These are phyloP conservation scores for Hozukius guyotensis DNA, from an alignment of 2,797 vertebrate genomes.

Conservation along the genomic window DNA sequence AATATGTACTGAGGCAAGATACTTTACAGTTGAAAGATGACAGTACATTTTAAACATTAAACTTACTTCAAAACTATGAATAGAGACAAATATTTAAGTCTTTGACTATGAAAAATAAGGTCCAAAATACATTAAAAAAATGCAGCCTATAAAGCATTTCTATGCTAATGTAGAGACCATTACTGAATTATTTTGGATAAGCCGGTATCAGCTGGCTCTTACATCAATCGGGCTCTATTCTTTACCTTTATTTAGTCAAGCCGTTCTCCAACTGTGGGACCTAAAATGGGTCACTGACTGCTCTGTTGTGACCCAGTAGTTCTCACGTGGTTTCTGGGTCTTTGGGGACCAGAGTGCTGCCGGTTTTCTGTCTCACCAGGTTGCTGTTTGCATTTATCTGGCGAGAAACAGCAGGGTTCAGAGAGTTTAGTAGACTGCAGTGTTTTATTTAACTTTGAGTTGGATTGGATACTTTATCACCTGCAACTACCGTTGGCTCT, in stretches of 20 bases:
- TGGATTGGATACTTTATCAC: neutral
- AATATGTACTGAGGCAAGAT: neutral
- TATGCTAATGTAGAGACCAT: neutral
- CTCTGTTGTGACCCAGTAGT: slow-evolving; percentile 33
- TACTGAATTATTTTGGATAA: neutral
- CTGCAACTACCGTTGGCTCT: neutral
- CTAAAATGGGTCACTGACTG: slow-evolving; percentile 24
- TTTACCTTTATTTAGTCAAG: neutral
- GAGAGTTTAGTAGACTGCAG: neutral
- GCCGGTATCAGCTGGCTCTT: neutral
- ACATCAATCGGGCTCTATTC: neutral
- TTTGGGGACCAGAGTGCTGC: slow-evolving; percentile 10
- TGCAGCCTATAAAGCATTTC: neutral
- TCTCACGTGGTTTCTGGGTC: slow-evolving; percentile 28
- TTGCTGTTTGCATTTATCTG: slow-evolving; percentile 2
- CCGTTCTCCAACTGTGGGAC: neutral
- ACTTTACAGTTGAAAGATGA: neutral
- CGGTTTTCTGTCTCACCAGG: slow-evolving; percentile 6
- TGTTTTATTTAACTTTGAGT: neutral
- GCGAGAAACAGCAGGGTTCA: neutral
- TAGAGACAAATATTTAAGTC: neutral
- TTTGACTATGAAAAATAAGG: neutral
- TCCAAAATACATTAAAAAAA: neutral
- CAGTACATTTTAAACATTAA: neutral
- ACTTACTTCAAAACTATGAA: neutral